Percentiles rank a stretch among this genome's conserved stretches.
Evolutionary conservation across 2,888 invertebrate genomes (phyloP).

Genomic region (Lymantria dispar): DNA sequence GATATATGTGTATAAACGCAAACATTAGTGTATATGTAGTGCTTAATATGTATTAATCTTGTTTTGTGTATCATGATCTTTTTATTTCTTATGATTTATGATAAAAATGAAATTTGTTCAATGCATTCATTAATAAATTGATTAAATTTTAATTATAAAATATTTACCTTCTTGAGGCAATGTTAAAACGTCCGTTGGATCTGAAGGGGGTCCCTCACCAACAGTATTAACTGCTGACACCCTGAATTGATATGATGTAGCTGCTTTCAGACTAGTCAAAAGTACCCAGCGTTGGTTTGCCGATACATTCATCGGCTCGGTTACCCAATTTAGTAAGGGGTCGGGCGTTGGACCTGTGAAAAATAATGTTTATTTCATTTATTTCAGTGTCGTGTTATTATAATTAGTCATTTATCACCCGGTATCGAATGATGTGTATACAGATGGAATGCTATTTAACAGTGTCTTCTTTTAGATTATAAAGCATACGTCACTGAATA

Average conservation of each 20-base stretch:
- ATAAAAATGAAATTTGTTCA: neutral
- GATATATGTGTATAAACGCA: too few species aligned
- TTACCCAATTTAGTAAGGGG: conserved; percentile 93
- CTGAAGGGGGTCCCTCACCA: conserved; percentile 96
- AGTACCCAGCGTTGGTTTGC: conserved; percentile 90
- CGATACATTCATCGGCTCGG: conserved; percentile 93
- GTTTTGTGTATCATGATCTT: neutral
- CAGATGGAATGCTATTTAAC: too few species aligned
- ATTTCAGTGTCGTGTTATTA: too few species aligned
- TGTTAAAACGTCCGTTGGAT: conserved; percentile 93
- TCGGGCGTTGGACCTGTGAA: conserved; percentile 91
- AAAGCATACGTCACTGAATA: too few species aligned
- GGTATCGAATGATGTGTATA: too few species aligned
- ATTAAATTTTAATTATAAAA: neutral
- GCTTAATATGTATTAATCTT: conserved; percentile 4
- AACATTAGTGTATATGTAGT: too few species aligned
- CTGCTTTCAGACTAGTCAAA: conserved; percentile 94
- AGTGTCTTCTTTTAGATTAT: too few species aligned
- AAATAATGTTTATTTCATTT: conserved; percentile 2
- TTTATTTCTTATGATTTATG: neutral
- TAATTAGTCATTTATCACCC: too few species aligned
- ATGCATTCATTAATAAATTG: neutral
- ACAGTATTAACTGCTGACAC: conserved; percentile 98
- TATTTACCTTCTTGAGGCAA: conserved; percentile 96
- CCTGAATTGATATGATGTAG: conserved; percentile 97